Evolutionary conservation across 2,888 invertebrate genomes (phyloP).

Genomic region (Dromius quadrimaculatus): DNA sequence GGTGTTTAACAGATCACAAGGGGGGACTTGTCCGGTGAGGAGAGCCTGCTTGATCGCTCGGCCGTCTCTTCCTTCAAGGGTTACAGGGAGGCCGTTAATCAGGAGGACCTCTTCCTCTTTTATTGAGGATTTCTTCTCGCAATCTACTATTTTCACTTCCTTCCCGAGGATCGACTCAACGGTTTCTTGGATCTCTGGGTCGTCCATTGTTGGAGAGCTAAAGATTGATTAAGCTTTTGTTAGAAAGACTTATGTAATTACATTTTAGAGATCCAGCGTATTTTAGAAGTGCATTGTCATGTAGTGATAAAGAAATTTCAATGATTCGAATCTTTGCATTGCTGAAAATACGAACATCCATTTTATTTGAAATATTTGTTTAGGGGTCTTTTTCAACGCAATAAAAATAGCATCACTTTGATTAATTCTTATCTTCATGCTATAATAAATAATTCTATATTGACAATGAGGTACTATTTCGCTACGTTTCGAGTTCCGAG

Average conservation of each 20-base stretch:
- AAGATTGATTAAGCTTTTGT: constrained; percentile 26
- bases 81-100: constrained; percentile 78
- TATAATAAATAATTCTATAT: too few relatives aligned
- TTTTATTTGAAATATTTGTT: too few relatives aligned
- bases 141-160: constrained; percentile 78
- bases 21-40: constrained; percentile 77
- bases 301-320: constrained; percentile 13
- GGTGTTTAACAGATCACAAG: constrained; percentile 78
- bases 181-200: constrained; percentile 79
- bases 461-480: too few relatives aligned
- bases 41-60: constrained; percentile 77
- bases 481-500: too few relatives aligned
- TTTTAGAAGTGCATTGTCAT: constrained; percentile 35
- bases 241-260: constrained; percentile 26
- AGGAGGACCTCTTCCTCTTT: constrained; percentile 78
- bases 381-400: too few relatives aligned
- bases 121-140: constrained; percentile 79
- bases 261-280: constrained; percentile 15
- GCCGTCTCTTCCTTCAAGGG: constrained; percentile 76
- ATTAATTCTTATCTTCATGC: too few relatives aligned
- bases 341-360: constrained; percentile 8
- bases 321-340: constrained; percentile 18
- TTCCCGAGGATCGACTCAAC: constrained; percentile 81
- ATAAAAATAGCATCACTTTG: too few relatives aligned
- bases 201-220: constrained; percentile 70